Percentiles rank a stretch among this genome's conserved stretches.
These are phyloP conservation scores for Helarctos malayanus DNA, from an alignment of 2,797 vertebrate species.

Conservation along the genomic window DNA sequence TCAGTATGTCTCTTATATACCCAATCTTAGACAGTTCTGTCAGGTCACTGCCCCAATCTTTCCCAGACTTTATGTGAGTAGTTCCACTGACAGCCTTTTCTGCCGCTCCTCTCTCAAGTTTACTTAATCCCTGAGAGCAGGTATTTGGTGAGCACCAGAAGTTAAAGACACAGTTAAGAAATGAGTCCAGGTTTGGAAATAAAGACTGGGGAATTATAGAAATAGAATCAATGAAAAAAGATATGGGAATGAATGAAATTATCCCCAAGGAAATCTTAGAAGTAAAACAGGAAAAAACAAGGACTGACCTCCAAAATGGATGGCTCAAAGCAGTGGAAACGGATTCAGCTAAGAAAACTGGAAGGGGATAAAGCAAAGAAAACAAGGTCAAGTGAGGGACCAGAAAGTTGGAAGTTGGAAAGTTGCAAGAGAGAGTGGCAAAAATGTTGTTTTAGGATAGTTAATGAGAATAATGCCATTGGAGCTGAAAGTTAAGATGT, in stretches of 20 bases:
- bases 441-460: background rate
- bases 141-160: background rate
- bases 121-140: background rate
- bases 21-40: background rate
- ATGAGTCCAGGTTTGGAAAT: background rate
- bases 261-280: background rate
- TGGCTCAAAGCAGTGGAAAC: background rate
- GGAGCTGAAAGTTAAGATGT: slow-evolving; percentile 30
- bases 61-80: background rate
- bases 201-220: background rate
- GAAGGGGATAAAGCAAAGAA: background rate
- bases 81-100: background rate
- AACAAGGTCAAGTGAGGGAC: background rate
- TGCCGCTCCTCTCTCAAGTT: background rate
- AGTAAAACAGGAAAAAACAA: background rate
- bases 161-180: background rate
- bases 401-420: background rate
- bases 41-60: background rate
- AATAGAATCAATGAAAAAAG: background rate
- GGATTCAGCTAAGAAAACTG: slow-evolving; percentile 1
- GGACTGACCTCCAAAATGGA: background rate
- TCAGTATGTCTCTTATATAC: background rate
- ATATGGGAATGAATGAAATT: background rate
- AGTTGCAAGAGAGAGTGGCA: background rate
- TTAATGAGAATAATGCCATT: background rate